These are phyloP conservation scores for Drosophila malerkotliana DNA, from an alignment of 1,140 invertebrate species.

Conservation along the genomic window DNA sequence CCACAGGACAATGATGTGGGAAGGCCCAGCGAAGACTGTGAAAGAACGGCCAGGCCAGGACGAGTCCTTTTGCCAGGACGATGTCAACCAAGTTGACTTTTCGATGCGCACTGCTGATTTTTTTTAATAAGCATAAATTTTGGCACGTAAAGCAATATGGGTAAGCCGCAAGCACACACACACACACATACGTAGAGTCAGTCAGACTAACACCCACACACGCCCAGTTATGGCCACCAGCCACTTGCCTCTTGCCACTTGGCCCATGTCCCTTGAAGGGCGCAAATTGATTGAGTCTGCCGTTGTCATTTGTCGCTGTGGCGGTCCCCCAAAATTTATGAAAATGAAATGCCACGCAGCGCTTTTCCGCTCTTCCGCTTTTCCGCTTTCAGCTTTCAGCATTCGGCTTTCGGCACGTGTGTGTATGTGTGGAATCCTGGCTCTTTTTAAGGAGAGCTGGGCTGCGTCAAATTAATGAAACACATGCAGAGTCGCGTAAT, in stretches of 20 bases:
- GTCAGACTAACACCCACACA: slow-evolving; percentile 7
- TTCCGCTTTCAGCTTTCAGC: slow-evolving; percentile 48
- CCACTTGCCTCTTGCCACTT: slow-evolving; percentile 3
- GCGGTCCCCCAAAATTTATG: slow-evolving; percentile 66
- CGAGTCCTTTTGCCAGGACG: slow-evolving; percentile 30
- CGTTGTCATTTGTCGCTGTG: slow-evolving; percentile 74
- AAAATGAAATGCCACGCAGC: slow-evolving; percentile 72
- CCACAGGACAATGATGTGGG: slow-evolving; percentile 57
- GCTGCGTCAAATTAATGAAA: slow-evolving; percentile 71
- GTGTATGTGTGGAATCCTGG: slow-evolving; percentile 41
- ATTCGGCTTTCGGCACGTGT: slow-evolving; percentile 57
- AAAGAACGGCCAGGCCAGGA: neutral
- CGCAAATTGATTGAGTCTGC: slow-evolving; percentile 77
- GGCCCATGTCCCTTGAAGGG: slow-evolving; percentile 28
- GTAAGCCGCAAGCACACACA: slow-evolving; percentile 49
- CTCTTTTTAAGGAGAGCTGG: slow-evolving; percentile 2
- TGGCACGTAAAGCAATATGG: slow-evolving; percentile 62
- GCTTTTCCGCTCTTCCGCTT: slow-evolving; percentile 62
- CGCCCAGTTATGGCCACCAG: slow-evolving; percentile 21
- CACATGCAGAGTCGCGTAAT: slow-evolving; percentile 73
- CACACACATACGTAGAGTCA: neutral
- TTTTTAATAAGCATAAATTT: slow-evolving; percentile 77
- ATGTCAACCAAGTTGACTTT: slow-evolving; percentile 65
- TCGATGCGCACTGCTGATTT: slow-evolving; percentile 71
- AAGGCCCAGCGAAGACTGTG: neutral